These are phyloP conservation scores for Tragelaphus scriptus DNA, from an alignment of 2,113 vertebrate genomes.

Conservation along the genomic window DNA sequence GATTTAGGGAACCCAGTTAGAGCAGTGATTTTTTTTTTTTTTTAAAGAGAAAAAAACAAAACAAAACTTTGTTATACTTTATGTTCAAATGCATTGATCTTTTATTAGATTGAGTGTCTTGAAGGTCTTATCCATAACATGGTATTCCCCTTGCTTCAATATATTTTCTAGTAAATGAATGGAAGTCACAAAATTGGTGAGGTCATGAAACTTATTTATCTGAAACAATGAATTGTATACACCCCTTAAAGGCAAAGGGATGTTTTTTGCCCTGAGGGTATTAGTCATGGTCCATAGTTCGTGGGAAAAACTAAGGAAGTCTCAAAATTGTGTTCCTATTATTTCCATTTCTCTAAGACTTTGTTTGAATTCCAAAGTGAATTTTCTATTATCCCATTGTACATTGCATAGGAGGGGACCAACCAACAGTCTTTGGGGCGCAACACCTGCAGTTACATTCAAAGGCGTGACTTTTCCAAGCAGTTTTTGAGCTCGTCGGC, in stretches of 20 bases:
- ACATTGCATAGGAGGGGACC: constrained; percentile 83
- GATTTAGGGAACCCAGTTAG: constrained; percentile 48
- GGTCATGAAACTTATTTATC: constrained; percentile 84
- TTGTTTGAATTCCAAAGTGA: constrained; percentile 86
- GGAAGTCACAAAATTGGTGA: constrained; percentile 78
- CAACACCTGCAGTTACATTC: constrained; percentile 90
- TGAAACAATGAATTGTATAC: constrained; percentile 81
- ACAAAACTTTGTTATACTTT: constrained; percentile 6
- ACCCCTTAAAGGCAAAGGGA: constrained; percentile 78
- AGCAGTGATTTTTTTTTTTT: constrained; percentile 55
- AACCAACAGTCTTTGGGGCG: constrained; percentile 84
- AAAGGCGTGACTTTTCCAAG: constrained; percentile 86
- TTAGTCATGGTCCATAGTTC: constrained; percentile 89
- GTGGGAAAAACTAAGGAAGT: constrained; percentile 88
- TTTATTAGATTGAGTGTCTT: constrained; percentile 36
- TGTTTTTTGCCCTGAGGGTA: constrained; percentile 86
- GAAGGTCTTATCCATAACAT: constrained; percentile 22
- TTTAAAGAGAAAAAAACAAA: background rate
- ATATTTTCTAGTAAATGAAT: constrained; percentile 78
- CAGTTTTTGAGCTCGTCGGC: constrained; percentile 82
- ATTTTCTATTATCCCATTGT: constrained; percentile 87
- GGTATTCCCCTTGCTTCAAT: constrained; percentile 50
- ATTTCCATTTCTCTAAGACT: constrained; percentile 87
- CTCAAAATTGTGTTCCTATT: constrained; percentile 89
- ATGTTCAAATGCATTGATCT: constrained; percentile 52